These are phyloP conservation scores for Neotragus moschatus DNA, from an alignment of 2,113 vertebrate genomes.

Conservation along the genomic window DNA sequence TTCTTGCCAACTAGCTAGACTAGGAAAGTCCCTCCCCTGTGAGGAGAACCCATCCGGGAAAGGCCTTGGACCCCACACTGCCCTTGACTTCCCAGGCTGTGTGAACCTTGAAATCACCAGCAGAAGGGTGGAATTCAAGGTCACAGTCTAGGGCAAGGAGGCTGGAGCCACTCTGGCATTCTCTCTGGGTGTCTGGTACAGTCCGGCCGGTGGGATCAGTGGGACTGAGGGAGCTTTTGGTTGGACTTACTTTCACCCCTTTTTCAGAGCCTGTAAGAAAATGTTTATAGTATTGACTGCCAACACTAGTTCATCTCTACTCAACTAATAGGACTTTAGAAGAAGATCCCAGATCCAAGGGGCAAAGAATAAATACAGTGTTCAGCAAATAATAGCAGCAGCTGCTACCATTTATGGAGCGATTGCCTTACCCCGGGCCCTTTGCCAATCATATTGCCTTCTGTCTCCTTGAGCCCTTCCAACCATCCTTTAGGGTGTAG, in stretches of 20 bases:
- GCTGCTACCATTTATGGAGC: background rate
- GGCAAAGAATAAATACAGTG: background rate
- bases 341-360: background rate
- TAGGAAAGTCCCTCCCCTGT: background rate
- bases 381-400: background rate
- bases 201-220: background rate
- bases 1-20: background rate
- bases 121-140: background rate
- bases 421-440: background rate
- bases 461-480: background rate
- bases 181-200: background rate
- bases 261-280: background rate
- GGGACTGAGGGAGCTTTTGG: background rate
- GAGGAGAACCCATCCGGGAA: background rate
- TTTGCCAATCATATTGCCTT: rapidly evolving
- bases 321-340: background rate
- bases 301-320: background rate
- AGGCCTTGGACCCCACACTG: background rate
- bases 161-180: rapidly evolving
- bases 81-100: background rate
- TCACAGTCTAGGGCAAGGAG: background rate
- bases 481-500: background rate
- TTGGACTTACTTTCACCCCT: background rate
- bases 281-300: background rate
- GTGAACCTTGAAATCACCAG: background rate